phyloP scores from a whole-genome alignment of 1,140 invertebrate species.

The Cephus cinctus region DNA sequence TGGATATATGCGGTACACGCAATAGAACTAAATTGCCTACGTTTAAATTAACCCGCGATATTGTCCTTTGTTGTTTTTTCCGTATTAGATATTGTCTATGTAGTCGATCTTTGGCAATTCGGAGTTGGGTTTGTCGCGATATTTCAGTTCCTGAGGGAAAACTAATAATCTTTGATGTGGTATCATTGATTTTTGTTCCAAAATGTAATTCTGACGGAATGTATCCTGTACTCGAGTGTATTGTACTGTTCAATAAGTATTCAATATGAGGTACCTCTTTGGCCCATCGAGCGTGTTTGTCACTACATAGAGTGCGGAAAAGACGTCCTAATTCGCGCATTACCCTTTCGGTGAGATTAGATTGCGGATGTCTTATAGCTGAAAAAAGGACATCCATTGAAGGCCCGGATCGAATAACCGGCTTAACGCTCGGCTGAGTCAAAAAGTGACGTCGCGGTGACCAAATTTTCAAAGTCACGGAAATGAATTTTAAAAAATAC shows the following conservation, averaged over 20 bases:
- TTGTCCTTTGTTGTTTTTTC: background rate
- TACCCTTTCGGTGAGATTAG: too few species aligned
- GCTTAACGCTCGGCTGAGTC: too few species aligned
- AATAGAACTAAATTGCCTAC: background rate
- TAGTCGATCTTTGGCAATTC: background rate
- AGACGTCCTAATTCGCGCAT: constrained; percentile 29
- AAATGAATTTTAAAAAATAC: too few species aligned
- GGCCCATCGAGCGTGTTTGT: constrained; percentile 18
- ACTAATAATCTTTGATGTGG: background rate
- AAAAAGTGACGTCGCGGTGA: too few species aligned
- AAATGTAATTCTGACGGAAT: constrained; percentile 37
- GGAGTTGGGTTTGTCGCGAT: background rate
- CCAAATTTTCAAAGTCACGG: too few species aligned
- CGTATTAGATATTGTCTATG: background rate
- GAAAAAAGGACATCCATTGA: constrained; percentile 15
- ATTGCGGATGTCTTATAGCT: too few species aligned
- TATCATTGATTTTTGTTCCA: constrained; percentile 24
- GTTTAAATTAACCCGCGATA: background rate
- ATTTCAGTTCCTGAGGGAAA: background rate
- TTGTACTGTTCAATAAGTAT: constrained; percentile 34
- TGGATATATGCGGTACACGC: background rate
- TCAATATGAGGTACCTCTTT: constrained; percentile 21
- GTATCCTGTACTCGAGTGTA: constrained; percentile 33
- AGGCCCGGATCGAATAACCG: too few species aligned
- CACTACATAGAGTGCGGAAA: constrained; percentile 26